Base-by-base conservation (phyloP, 2,113 vertebrate species). In the Cisticola juncidis region DNA sequence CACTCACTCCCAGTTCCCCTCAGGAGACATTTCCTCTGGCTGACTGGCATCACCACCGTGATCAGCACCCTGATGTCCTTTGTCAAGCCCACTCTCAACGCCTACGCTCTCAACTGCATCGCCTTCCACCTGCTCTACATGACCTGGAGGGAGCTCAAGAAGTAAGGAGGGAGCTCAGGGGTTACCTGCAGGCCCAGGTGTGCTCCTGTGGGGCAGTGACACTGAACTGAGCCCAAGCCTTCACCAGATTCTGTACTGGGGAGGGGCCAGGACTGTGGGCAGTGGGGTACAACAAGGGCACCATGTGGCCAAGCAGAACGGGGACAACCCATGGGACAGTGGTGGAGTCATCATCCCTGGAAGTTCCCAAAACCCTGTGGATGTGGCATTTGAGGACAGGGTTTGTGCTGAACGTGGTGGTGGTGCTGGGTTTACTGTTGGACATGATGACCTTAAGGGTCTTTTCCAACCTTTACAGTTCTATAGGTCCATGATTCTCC, bases 21-120 rank as follows among this genome's bases (percentile, higher is more conserved):
- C 95, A 99, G 99, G 98, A 88, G 72, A 12, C 97, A 97, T 2
- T 99, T 99, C 97, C 87, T 86, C 22, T 93, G 83, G 70, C 23
- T 99, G 21, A 95, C 98, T 31, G 35, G 98, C 21, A 8, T 79
- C 57, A 48, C 97, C 42, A 98, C 98, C 0, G 20, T 98, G 29
- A 7, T 98, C 91, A 98, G 97, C 48, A 98, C 99, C 11, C 13
- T 98, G 73, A 97, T 98, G 72, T 99, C 99, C 2, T 99, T 99
- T 19, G 45, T 99, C 96, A 98, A 97, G 92, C 99, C 99, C 0
- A 98, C 97, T 1, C 70, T 98, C 91, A 99, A 99, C 0, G 99
- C 99, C 31, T 99, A 99, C 1, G 98, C 45, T 0, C 98, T 99
- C 73, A 99, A 99, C 98, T 97, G 97, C 96, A 98, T 99, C 1